Base-by-base conservation (phyloP, 2,888 invertebrate genomes). In the Drosophila bunnanda region DNA sequence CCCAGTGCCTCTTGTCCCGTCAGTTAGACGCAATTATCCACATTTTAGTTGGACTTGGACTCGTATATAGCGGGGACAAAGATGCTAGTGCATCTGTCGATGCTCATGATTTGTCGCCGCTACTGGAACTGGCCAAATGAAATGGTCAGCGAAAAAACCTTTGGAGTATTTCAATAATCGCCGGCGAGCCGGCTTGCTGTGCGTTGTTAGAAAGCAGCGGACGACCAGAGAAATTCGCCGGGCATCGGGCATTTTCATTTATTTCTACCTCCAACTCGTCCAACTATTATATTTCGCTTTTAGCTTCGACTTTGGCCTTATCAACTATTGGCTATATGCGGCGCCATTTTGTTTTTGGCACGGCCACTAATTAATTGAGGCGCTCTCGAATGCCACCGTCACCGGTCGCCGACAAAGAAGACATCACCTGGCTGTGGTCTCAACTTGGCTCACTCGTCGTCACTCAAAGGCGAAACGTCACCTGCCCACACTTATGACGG, bases 151-250 rank as follows among this genome's bases (percentile, higher is more conserved):
- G 50, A 46, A 85, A 82, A 83, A 88, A 83, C 86, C 83, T 88
- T 76, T 77, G 66, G 44, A 59, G 83, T 74, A 84, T 88, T 84
- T 88, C 83, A 84, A 84, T 88, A 84, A 83, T 86, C 86, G 32
- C 48, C 43, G 55, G 17, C n/a, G 30, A 52, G 34, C 12, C 36
- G 36, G 39, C 71, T 70, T 43, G 46, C 57, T 60, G 66, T 78
- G 74, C 76, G 80, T 80, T 87, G 80, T 80, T 86, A 86, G 88
- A 86, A 89, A 86, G 89, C 85, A 85, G 28, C 20, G 9, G 25
- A n/a, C 15, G 30, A 20, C 28, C 68, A 67, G 85, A 80, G 85
- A 86, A 89, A 86, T 86, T 84, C 74, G 25, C 62, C 77, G 75
- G 67, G 73, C 61, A 55, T 30, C 5, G 32, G 4, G 17, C 12